Percentiles rank a stretch among this genome's conserved stretches.
Conservation (phyloP, 2,113 vertebrate genomes). For the Trinectes maculatus region DNA sequence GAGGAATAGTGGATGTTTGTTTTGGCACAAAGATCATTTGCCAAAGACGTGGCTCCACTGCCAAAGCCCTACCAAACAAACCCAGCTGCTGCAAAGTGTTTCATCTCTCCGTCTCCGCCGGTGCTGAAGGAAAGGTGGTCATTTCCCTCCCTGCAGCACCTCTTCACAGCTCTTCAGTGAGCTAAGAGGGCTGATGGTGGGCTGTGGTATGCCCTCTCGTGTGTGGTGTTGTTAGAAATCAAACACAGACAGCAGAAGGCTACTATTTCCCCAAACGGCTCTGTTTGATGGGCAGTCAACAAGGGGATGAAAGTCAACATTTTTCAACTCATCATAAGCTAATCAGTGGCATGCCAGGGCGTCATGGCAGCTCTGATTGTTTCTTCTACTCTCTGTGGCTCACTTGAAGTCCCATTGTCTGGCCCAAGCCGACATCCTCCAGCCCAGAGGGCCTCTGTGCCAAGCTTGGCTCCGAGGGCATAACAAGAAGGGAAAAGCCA, state of each 20-base stretch:
- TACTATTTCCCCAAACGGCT: conserved; percentile 1
- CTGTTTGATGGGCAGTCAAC: conserved; percentile 26
- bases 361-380: conserved; percentile 48
- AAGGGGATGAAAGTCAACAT: conserved; percentile 31
- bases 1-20: conserved; percentile 57
- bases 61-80: conserved; percentile 65
- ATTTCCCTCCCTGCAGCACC: conserved; percentile 18
- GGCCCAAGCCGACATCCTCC: conserved; percentile 31
- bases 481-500: conserved; percentile 62
- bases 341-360: conserved; percentile 32
- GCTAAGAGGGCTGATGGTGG: conserved; percentile 15
- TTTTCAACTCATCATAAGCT: conserved; percentile 48
- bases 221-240: conserved; percentile 4
- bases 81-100: conserved; percentile 36
- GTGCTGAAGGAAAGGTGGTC: conserved; percentile 33
- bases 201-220: not conserved
- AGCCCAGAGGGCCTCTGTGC: conserved; percentile 47
- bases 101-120: conserved; percentile 47
- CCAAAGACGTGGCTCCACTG: conserved; percentile 50
- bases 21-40: conserved; percentile 61
- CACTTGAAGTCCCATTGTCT: conserved; percentile 52
- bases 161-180: conserved; percentile 28
- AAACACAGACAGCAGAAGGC: conserved; percentile 16
- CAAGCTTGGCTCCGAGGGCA: conserved; percentile 58
- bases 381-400: conserved; percentile 33